Percentiles rank a stretch among this genome's conserved stretches.
Evolutionary conservation across 2,797 vertebrate genomes (phyloP).

Genomic region (Manis crassicaudata): DNA sequence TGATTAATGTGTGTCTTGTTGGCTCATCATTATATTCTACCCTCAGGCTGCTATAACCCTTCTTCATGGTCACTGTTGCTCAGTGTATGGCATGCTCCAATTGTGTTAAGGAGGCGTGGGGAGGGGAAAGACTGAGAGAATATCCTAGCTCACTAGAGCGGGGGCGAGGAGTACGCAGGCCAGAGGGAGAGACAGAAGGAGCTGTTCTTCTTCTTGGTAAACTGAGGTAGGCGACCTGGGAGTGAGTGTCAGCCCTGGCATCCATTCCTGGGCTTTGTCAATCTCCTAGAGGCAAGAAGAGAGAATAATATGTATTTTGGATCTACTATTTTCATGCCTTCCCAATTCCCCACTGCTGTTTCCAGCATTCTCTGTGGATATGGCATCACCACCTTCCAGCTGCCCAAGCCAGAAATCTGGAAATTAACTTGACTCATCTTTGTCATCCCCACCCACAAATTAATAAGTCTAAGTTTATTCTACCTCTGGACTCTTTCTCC

Average conservation of each 20-base stretch:
- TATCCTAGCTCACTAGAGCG: too few relatives aligned
- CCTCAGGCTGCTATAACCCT: neutral
- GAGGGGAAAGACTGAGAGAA: too few relatives aligned
- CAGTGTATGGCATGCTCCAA: neutral
- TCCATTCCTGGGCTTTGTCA: neutral
- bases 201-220: neutral
- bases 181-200: neutral
- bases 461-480: neutral
- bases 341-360: neutral
- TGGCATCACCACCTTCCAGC: neutral
- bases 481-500: neutral
- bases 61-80: constrained; percentile 24
- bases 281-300: neutral
- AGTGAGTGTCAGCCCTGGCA: neutral
- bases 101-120: neutral
- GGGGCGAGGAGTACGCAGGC: neutral
- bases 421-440: neutral
- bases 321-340: neutral
- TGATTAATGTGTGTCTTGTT: constrained; percentile 75
- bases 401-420: neutral
- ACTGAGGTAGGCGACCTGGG: neutral
- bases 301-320: neutral
- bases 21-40: constrained; percentile 55
- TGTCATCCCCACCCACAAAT: neutral
- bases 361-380: neutral